Evolutionary conservation across 2,113 vertebrate species (phyloP).

Genomic region (Chaetorhynchus papuensis): DNA sequence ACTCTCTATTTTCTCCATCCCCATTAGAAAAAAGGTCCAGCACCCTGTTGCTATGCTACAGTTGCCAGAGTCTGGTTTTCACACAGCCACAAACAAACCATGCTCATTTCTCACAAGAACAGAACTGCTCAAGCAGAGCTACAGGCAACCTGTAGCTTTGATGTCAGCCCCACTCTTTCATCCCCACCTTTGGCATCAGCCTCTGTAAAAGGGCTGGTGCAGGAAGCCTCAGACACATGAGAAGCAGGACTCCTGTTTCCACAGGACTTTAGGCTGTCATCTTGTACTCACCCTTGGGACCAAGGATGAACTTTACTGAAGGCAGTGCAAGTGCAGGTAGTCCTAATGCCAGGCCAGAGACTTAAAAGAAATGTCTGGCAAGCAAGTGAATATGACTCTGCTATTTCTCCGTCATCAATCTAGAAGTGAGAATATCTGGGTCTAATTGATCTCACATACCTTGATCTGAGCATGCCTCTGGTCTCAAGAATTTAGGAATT

Average conservation of each 20-base stretch:
- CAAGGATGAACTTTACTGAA: neutral
- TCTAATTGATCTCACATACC: neutral
- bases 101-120: neutral
- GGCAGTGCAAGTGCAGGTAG: neutral
- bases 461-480: neutral
- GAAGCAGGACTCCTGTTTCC: neutral
- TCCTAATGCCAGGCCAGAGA: neutral
- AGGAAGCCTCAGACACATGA: neutral
- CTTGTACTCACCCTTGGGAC: neutral
- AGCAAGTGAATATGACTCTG: neutral
- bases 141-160: neutral
- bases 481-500: neutral
- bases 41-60: constrained; percentile 63
- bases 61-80: constrained; percentile 12
- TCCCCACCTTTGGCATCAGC: neutral
- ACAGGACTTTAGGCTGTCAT: neutral
- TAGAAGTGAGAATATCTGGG: neutral
- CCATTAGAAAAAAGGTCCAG: constrained; percentile 4
- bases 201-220: neutral
- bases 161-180: fast-evolving
- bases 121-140: neutral
- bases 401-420: neutral
- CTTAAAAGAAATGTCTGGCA: neutral
- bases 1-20: neutral
- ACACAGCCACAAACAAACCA: neutral